Evolutionary conservation across 2,113 vertebrate species (phyloP).

Genomic region (Misgurnus anguillicaudatus): DNA sequence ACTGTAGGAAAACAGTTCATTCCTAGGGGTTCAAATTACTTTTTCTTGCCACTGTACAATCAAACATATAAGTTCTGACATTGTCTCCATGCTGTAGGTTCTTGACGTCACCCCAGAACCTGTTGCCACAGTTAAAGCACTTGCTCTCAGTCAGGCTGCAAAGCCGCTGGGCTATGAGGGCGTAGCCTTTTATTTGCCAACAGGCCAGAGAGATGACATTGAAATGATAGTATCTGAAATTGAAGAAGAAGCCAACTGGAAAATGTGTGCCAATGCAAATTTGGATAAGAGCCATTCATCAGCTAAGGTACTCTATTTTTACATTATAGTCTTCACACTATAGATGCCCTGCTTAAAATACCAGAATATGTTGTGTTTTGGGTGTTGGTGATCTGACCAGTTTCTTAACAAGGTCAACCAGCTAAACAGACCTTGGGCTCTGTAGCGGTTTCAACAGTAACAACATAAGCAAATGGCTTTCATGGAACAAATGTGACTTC

Average conservation of each 20-base stretch:
- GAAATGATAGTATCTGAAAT: slow-evolving; percentile 70
- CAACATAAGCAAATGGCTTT: too few relatives aligned
- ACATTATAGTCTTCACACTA: not conserved
- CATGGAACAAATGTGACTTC: too few relatives aligned
- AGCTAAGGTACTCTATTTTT: slow-evolving; percentile 60
- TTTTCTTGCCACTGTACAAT: too few relatives aligned
- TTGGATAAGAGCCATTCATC: slow-evolving; percentile 28
- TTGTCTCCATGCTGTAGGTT: slow-evolving; percentile 52
- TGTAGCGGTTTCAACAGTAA: too few relatives aligned
- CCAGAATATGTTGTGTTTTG: too few relatives aligned
- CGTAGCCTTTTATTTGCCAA: slow-evolving; percentile 61
- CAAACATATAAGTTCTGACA: not conserved
- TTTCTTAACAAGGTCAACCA: too few relatives aligned
- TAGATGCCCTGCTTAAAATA: too few relatives aligned
- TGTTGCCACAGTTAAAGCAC: slow-evolving; percentile 59
- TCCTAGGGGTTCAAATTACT: too few relatives aligned
- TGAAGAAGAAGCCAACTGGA: slow-evolving; percentile 73
- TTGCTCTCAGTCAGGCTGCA: slow-evolving; percentile 59
- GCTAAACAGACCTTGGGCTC: too few relatives aligned
- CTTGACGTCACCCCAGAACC: slow-evolving; percentile 52
- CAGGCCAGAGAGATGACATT: slow-evolving; percentile 33
- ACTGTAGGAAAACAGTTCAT: too few relatives aligned
- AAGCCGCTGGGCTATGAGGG: slow-evolving; percentile 68
- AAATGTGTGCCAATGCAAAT: slow-evolving; percentile 66
- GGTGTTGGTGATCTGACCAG: too few relatives aligned